phyloP scores from a whole-genome alignment of 2,888 invertebrate genomes.

The Xanthia icteritia region DNA sequence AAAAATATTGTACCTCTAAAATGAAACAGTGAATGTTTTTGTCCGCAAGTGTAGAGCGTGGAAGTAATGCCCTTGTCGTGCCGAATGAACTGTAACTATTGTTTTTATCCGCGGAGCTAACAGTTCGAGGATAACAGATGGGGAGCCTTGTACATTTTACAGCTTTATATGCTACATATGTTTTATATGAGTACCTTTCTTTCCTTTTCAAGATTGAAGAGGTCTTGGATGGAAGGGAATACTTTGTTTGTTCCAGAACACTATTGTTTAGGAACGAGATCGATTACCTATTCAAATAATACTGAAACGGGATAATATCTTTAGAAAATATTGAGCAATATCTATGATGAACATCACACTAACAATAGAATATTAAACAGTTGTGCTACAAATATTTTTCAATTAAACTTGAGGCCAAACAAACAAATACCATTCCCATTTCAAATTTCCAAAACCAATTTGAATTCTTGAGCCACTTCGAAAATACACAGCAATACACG shows the following conservation, averaged over 20 bases:
- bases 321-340: not conserved
- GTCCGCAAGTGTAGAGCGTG: constrained; percentile 70
- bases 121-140: constrained; percentile 63
- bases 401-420: constrained; percentile 7
- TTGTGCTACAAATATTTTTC: not conserved
- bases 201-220: constrained; percentile 41
- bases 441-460: constrained; percentile 32
- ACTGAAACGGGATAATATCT: not conserved
- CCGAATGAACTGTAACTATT: constrained; percentile 83
- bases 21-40: constrained; percentile 46
- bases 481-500: constrained; percentile 28
- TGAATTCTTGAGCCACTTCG: constrained; percentile 37
- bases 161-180: constrained; percentile 55
- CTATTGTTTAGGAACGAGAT: constrained; percentile 27
- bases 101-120: constrained; percentile 73
- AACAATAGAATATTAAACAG: not conserved
- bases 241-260: constrained; percentile 18
- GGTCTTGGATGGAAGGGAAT: constrained; percentile 11
- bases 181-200: constrained; percentile 47
- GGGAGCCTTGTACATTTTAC: constrained; percentile 61
- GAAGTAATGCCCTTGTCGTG: constrained; percentile 78
- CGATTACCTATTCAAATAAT: constrained; percentile 24
- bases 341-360: not conserved
- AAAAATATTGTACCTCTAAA: constrained; percentile 19
- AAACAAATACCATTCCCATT: constrained; percentile 24